Evolutionary conservation across 1,140 invertebrate genomes (phyloP).

Genomic region (Maconellicoccus hirsutus): DNA sequence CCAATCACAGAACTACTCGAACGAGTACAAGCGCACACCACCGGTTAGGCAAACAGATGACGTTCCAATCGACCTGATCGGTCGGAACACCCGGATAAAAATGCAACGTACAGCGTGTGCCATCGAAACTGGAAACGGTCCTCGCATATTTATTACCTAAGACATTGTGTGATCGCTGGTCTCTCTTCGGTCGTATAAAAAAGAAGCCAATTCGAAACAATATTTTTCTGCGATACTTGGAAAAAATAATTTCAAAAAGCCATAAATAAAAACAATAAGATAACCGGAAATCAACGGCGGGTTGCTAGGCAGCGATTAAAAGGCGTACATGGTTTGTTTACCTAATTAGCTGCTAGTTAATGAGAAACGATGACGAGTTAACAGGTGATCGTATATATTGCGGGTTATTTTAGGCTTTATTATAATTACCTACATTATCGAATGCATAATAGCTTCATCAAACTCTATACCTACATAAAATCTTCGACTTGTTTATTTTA

Average conservation of each 20-base stretch:
- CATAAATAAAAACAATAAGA: too few species aligned
- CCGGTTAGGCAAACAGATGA: background rate
- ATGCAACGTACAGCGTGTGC: background rate
- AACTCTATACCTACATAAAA: background rate
- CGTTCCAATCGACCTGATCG: constrained; percentile 6
- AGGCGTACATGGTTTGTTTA: too few species aligned
- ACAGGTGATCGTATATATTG: background rate
- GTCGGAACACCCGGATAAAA: constrained; percentile 2
- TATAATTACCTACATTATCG: constrained; percentile 4
- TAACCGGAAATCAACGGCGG: too few species aligned
- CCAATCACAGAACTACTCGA: background rate
- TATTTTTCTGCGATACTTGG: too few species aligned
- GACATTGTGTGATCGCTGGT: background rate
- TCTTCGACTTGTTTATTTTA: background rate
- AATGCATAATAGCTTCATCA: background rate
- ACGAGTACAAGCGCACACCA: background rate
- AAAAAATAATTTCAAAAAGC: too few species aligned
- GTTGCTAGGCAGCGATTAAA: too few species aligned
- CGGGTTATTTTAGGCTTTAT: background rate
- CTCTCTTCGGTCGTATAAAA: background rate
- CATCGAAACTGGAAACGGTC: constrained; percentile 2
- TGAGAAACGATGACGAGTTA: background rate
- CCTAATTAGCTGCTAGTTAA: background rate
- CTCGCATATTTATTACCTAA: constrained; percentile 2
- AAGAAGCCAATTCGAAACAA: too few species aligned